Conservation (phyloP, 1,140 invertebrate genomes). For the Lordiphosa clarofinis region DNA sequence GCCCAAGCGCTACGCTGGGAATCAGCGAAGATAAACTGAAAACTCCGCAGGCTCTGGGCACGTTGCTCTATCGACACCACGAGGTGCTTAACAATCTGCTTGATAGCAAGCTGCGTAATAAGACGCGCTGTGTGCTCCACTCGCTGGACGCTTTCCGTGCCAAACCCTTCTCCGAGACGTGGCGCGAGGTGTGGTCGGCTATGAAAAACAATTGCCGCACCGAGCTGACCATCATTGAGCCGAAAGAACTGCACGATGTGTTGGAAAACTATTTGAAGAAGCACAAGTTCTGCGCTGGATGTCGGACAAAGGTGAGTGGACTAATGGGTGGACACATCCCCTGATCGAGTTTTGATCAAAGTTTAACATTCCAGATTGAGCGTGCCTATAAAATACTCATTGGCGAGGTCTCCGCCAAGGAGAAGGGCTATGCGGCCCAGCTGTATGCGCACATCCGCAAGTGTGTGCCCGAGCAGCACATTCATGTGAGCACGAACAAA, state of each 20-base stretch:
- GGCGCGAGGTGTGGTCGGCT: conserved; percentile 92
- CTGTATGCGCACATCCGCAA: conserved; percentile 92
- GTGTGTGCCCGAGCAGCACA: conserved; percentile 91
- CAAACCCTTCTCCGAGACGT: conserved; percentile 85
- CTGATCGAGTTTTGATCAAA: not conserved
- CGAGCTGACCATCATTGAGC: conserved; percentile 92
- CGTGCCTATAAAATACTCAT: conserved; percentile 92
- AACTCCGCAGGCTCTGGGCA: conserved; percentile 88
- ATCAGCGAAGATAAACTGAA: conserved; percentile 88
- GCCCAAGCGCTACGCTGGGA: conserved; percentile 86
- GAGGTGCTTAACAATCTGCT: conserved; percentile 87
- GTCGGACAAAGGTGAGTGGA: conserved; percentile 89
- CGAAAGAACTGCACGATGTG: conserved; percentile 89
- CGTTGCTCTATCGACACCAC: conserved; percentile 91
- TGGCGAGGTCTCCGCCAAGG: conserved; percentile 90
- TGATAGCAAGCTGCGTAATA: conserved; percentile 92
- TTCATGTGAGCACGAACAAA: conserved; percentile 89
- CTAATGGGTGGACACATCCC: not conserved
- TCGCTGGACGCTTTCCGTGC: conserved; percentile 92
- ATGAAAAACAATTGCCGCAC: conserved; percentile 91
- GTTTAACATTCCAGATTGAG: conserved; percentile 80
- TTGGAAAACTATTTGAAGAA: conserved; percentile 94
- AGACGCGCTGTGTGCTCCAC: conserved; percentile 91
- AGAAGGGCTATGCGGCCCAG: conserved; percentile 92
- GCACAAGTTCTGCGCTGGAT: conserved; percentile 95